Conservation (phyloP, 2,113 vertebrate species). For the Daubentonia madagascariensis region DNA sequence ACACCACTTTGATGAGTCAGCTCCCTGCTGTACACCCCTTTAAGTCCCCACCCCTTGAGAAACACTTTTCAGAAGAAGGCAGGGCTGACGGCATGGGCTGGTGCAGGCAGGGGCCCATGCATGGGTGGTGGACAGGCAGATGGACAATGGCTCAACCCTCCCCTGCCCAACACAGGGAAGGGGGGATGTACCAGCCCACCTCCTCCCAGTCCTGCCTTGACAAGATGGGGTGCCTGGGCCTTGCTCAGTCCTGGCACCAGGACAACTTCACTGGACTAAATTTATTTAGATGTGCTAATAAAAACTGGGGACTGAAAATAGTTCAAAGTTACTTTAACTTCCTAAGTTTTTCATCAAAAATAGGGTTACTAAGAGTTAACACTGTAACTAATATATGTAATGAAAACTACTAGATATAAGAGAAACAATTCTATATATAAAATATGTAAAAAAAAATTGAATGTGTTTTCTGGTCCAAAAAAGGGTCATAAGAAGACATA, state of each 20-base stretch:
- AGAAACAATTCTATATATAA: no score
- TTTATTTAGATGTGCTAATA: no score
- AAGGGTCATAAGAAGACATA: no score
- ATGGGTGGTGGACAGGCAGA: neutral
- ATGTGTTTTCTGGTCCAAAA: no score
- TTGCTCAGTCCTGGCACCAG: neutral
- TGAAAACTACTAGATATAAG: no score
- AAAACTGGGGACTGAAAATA: no score
- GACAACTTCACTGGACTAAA: neutral
- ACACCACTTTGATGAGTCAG: accelerated
- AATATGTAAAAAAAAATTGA: no score
- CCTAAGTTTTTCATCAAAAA: no score
- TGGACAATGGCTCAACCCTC: accelerated
- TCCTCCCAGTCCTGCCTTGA: neutral
- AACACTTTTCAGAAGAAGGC: neutral
- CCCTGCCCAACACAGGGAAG: neutral
- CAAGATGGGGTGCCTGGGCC: neutral
- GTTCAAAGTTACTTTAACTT: no score
- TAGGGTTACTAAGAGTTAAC: no score
- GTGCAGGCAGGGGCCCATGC: neutral
- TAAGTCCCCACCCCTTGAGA: no score
- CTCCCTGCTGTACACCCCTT: neutral
- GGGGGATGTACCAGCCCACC: neutral
- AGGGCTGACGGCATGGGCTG: neutral
- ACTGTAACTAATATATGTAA: no score